phyloP scores from a whole-genome alignment of 2,113 vertebrate genomes.

The Entosphenus tridentatus region DNA sequence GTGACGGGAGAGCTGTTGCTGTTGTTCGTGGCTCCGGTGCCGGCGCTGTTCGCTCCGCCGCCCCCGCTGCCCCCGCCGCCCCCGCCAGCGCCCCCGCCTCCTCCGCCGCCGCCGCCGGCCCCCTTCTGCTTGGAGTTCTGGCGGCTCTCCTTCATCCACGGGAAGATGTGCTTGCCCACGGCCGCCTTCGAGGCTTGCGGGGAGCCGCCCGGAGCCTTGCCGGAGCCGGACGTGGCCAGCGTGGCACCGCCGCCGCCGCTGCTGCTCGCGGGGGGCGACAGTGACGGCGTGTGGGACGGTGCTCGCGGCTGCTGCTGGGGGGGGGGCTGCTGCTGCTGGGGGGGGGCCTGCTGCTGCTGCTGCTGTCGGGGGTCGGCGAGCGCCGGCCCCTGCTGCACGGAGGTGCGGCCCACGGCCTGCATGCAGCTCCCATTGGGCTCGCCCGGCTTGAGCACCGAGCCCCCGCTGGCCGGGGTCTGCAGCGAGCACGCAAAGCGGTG shows the following conservation, averaged over 20 bases:
- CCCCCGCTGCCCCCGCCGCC: too few relatives aligned
- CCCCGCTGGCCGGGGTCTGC: slow-evolving; percentile 52
- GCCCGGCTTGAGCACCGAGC: slow-evolving; percentile 51
- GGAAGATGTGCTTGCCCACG: slow-evolving; percentile 75
- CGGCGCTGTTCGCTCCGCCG: too few relatives aligned
- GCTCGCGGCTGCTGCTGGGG: slow-evolving; percentile 25
- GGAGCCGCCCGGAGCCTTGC: slow-evolving; percentile 17
- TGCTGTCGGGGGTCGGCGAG: slow-evolving; percentile 29
- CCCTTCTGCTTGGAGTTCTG: slow-evolving; percentile 94
- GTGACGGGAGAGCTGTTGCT: too few relatives aligned
- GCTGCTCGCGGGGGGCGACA: slow-evolving; percentile 32
- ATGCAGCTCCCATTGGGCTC: slow-evolving; percentile 65
- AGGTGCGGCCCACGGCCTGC: slow-evolving; percentile 41
- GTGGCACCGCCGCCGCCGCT: slow-evolving; percentile 16
- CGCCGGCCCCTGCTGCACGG: slow-evolving; percentile 29
- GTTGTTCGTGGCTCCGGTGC: too few relatives aligned
- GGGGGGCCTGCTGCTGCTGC: slow-evolving; percentile 30
- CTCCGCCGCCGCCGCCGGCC: slow-evolving; percentile 23
- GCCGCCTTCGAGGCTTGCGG: slow-evolving; percentile 14
- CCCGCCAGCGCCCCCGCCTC: background rate
- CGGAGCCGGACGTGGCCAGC: slow-evolving; percentile 26
- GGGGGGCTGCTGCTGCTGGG: slow-evolving; percentile 28
- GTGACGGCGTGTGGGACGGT: slow-evolving; percentile 39
- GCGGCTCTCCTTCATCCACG: slow-evolving; percentile 96
- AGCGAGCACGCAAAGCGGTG: slow-evolving; percentile 81